Conservation (phyloP, 2,888 invertebrate species). For the Synanthedon vespiformis region DNA sequence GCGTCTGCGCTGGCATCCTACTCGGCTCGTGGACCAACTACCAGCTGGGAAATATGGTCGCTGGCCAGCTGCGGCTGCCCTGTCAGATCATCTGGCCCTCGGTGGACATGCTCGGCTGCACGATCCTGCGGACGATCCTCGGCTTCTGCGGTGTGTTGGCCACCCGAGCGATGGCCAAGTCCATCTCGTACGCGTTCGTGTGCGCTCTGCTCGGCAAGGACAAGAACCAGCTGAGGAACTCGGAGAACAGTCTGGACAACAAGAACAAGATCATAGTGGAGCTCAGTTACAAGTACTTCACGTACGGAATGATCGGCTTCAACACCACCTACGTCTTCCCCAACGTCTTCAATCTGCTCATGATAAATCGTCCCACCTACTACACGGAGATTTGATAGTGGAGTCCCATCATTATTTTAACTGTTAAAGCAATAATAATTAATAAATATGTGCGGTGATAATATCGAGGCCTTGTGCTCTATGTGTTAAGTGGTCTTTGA, state of each 20-base stretch:
- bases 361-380: conserved; percentile 85
- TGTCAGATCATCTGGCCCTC: conserved; percentile 86
- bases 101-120: conserved; percentile 75
- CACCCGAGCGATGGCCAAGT: conserved; percentile 77
- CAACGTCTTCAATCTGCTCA: conserved; percentile 78
- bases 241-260: conserved; percentile 75
- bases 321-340: conserved; percentile 83
- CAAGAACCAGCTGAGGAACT: conserved; percentile 73
- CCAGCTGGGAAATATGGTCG: conserved; percentile 78
- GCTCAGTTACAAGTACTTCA: conserved; percentile 84
- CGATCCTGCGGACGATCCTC: conserved; percentile 77
- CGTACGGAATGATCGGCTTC: conserved; percentile 84
- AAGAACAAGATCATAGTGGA: conserved; percentile 83
- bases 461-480: too few relatives aligned
- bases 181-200: conserved; percentile 75
- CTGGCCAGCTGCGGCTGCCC: conserved; percentile 74
- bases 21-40: conserved; percentile 88
- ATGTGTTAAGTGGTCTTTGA: too few relatives aligned
- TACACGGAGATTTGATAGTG: conserved; percentile 82
- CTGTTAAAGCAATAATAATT: too few relatives aligned
- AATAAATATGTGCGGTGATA: too few relatives aligned
- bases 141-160: conserved; percentile 82
- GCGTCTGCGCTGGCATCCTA: conserved; percentile 82
- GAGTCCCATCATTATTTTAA: background rate
- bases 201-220: conserved; percentile 78